Conservation (phyloP, 2,797 vertebrate genomes). For the Onychomys torridus region DNA sequence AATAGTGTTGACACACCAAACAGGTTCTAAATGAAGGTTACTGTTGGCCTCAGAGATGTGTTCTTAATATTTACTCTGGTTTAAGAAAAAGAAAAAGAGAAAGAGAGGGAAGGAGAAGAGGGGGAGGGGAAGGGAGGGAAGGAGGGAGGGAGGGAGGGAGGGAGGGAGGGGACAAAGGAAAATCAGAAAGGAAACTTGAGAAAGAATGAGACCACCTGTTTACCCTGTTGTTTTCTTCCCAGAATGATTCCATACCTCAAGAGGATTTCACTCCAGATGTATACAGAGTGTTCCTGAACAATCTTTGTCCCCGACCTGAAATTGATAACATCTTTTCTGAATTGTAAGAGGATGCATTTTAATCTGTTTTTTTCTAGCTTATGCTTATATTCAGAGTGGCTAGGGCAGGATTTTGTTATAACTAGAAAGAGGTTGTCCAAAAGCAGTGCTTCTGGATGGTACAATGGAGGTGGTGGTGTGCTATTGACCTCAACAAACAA, state of each 20-base stretch:
- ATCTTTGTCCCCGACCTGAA: slow-evolving; percentile 97
- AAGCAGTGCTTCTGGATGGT: background rate
- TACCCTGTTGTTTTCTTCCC: slow-evolving; percentile 76
- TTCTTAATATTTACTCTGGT: background rate
- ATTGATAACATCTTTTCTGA: slow-evolving; percentile 98
- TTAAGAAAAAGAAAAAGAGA: background rate
- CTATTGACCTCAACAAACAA: background rate
- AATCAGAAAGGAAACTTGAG: background rate
- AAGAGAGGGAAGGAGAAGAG: background rate
- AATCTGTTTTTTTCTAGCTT: background rate
- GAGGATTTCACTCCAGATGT: slow-evolving; percentile 97
- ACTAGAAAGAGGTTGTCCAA: background rate
- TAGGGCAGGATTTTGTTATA: background rate
- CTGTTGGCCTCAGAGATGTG: background rate
- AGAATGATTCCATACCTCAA: slow-evolving; percentile 97
- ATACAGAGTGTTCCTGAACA: slow-evolving; percentile 95
- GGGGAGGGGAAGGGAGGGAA: background rate
- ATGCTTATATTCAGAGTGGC: background rate
- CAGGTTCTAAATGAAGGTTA: background rate
- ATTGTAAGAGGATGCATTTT: slow-evolving; percentile 91
- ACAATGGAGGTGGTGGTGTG: background rate
- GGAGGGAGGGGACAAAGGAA: background rate
- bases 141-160: accelerated
- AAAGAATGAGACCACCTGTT: background rate
- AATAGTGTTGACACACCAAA: background rate